Conservation (phyloP, 1,140 invertebrate genomes). For the Drosophila arizonae region DNA sequence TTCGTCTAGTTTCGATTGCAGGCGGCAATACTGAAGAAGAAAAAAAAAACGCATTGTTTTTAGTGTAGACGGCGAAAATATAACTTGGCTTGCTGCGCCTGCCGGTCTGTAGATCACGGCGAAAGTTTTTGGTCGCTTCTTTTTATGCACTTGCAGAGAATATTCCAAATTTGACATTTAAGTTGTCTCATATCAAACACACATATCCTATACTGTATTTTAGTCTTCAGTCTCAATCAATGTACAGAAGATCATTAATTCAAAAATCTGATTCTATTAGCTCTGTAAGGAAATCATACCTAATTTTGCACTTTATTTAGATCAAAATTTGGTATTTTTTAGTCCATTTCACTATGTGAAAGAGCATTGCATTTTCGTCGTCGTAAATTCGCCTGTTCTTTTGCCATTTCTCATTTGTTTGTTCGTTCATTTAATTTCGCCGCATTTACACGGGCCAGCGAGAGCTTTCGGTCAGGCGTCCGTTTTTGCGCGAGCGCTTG, state of each 20-base stretch:
- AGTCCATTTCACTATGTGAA: neutral
- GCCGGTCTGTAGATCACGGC: neutral
- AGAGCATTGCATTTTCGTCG: neutral
- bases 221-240: no score
- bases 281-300: no score
- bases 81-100: neutral
- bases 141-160: neutral
- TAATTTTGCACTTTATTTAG: no score
- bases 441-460: slow-evolving; percentile 10
- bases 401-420: slow-evolving; percentile 25
- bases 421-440: slow-evolving; percentile 31
- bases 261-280: no score
- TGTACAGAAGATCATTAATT: no score
- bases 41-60: slow-evolving; percentile 59
- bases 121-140: neutral
- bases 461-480: slow-evolving; percentile 24
- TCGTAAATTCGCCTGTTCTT: neutral
- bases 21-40: slow-evolving; percentile 69
- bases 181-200: no score
- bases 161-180: neutral
- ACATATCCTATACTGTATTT: no score
- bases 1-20: slow-evolving; percentile 72
- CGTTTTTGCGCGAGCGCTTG: slow-evolving; percentile 1
- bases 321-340: neutral
- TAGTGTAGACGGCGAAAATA: slow-evolving; percentile 49